A percentile compares a stretch with the other conserved stretches of the same genome.
These are phyloP conservation scores for Papilio gigon DNA, from an alignment of 2,888 invertebrate genomes.

Conservation along the genomic window DNA sequence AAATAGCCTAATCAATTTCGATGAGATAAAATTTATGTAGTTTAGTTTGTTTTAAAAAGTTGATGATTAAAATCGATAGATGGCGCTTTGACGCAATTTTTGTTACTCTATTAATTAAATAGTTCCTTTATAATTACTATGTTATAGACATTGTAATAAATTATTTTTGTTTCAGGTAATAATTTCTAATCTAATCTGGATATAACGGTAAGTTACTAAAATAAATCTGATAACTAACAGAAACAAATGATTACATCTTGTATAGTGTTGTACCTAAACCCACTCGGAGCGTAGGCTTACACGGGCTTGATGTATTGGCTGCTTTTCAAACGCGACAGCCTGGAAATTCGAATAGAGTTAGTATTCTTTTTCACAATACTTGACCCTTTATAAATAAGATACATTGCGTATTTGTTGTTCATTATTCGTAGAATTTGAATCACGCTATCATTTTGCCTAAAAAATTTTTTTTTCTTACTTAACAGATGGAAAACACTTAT, in stretches of 20 bases:
- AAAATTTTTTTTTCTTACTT: too few relatives aligned
- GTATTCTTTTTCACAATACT: slow-evolving; percentile 22
- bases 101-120: background rate
- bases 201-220: background rate
- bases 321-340: slow-evolving; percentile 30
- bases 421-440: background rate
- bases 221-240: background rate
- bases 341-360: slow-evolving; percentile 30
- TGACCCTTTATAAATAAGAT: background rate
- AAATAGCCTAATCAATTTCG: background rate
- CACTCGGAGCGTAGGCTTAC: slow-evolving; percentile 3
- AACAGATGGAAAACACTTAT: too few relatives aligned
- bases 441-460: too few relatives aligned
- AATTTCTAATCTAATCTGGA: background rate
- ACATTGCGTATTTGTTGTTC: background rate
- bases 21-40: too few relatives aligned
- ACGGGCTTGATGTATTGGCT: slow-evolving; percentile 31
- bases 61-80: background rate
- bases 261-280: slow-evolving; percentile 18
- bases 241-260: background rate
- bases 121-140: background rate
- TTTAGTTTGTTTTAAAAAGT: background rate
- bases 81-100: background rate
- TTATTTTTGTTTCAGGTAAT: slow-evolving; percentile 1
- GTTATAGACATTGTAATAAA: background rate